Base-by-base conservation (phyloP, 2,113 vertebrate species). In the Coptodon rendalli region DNA sequence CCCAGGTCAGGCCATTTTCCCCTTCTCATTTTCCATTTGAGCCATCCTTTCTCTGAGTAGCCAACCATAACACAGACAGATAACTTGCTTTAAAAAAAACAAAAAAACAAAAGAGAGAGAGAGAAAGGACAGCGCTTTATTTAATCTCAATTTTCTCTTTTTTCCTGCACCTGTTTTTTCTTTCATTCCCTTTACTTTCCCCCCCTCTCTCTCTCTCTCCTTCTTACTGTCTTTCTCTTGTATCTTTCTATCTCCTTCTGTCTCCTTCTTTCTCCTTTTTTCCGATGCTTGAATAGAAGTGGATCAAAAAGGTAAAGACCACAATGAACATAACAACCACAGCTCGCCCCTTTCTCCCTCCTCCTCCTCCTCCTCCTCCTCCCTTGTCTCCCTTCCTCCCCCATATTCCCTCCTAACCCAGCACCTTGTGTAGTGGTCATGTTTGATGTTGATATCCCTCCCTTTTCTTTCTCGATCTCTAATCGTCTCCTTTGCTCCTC, bases 211-310 rank as follows among this genome's bases (percentile, higher is more conserved):
- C 27, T 96, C 95, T 93, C 82, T 96, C 95, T 97, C 95, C 94
- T 95, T 96, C 91, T 97, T 90, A 57, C 93, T 94, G 93, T 95
- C 93, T 93, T 85, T 94, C 92, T 93, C 86, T 93, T 88, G 93
- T 96, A 94, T 96, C 96, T 97, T 94, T 94, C 96, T 97, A 92
- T 96, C 96, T 97, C 96, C 96, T 95, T 97, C 96, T 97, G 96
- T 97, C 94, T 97, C 96, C 96, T 97, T 66, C 61, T 68, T 68
- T 68, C 34, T 68, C 61, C 61, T 68, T 68, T 98, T 97, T 98
- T 98, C 97, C 97, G 98, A 98, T 97, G 98, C 98, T 98, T 98
- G 97, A 98, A 98, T 98, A 98, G 98, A 98, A 98, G 98, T 98
- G 98, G 98, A 98, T 97, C 98, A 98, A 98, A 98, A 98, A 98